A percentile compares a stretch with the other conserved stretches of the same genome.
Evolutionary conservation across 2,888 invertebrate genomes (phyloP).

Genomic region (Rhopalosiphum nymphaeae): DNA sequence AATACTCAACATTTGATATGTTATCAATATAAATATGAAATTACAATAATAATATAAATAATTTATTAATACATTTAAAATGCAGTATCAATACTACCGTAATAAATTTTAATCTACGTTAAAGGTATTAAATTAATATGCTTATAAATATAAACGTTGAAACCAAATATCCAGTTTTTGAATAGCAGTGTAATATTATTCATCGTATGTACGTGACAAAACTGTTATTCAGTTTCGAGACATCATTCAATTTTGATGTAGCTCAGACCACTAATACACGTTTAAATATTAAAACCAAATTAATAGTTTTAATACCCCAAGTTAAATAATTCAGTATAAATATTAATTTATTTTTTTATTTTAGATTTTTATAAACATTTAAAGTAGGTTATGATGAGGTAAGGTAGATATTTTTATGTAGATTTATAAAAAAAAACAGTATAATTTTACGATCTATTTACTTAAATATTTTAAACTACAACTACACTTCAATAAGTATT

Average conservation of each 20-base stretch:
- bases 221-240: not conserved
- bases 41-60: not conserved
- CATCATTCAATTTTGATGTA: not conserved
- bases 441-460: not conserved
- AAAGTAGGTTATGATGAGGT: not conserved
- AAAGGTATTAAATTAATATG: not conserved
- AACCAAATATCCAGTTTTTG: not conserved
- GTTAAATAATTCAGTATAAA: not conserved
- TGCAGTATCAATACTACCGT: not conserved
- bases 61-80: not conserved
- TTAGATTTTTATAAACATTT: not conserved
- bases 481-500: not conserved
- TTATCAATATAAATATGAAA: not conserved
- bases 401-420: not conserved
- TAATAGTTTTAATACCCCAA: not conserved
- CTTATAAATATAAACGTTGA: not conserved
- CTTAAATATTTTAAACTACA: not conserved
- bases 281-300: not conserved
- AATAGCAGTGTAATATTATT: not conserved
- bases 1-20: not conserved
- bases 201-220: not conserved
- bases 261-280: not conserved
- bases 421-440: not conserved
- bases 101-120: not conserved
- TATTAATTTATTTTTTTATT: not conserved